These are phyloP conservation scores for Mixornis gularis DNA, from an alignment of 2,113 vertebrate species.

Conservation along the genomic window DNA sequence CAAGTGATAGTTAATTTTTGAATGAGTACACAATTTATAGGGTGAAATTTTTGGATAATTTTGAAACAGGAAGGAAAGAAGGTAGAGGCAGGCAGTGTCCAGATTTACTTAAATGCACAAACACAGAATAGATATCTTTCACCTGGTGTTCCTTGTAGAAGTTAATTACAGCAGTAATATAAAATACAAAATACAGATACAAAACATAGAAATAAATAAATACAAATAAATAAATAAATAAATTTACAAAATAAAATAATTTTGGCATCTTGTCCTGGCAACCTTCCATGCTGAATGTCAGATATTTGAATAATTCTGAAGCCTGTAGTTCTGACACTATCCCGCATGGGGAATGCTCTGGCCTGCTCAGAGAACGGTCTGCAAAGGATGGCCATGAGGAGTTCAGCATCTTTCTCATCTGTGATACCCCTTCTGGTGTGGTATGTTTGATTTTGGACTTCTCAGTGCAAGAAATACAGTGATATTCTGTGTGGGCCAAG, in stretches of 20 bases:
- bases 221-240: no score
- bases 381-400: not conserved
- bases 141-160: accelerated
- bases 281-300: not conserved
- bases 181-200: no score
- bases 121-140: not conserved
- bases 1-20: not conserved
- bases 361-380: not conserved
- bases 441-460: not conserved
- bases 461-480: not conserved
- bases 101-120: not conserved
- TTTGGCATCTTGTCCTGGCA: not conserved
- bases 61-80: not conserved
- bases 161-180: not conserved
- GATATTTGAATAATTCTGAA: not conserved
- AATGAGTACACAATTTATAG: not conserved
- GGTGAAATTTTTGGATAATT: not conserved
- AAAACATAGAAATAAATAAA: no score
- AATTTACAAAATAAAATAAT: no score
- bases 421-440: not conserved
- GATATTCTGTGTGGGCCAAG: not conserved
- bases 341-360: no score
- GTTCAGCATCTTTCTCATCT: not conserved
- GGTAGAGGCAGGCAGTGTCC: not conserved
- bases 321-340: not conserved